phyloP scores from a whole-genome alignment of 2,797 vertebrate genomes.

The Choloepus didactylus region DNA sequence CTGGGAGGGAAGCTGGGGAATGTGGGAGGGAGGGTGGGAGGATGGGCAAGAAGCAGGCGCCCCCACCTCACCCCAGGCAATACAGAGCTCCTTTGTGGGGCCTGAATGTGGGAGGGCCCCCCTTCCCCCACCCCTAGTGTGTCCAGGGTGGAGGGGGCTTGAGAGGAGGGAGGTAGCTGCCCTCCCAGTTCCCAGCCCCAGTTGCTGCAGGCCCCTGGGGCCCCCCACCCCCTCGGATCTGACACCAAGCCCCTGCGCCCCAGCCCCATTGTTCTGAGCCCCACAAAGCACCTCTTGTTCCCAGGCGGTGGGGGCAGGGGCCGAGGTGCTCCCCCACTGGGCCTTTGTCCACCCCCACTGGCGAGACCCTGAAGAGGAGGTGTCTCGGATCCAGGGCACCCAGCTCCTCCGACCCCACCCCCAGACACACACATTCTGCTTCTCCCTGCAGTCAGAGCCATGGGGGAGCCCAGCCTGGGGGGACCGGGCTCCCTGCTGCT shows the following conservation, averaged over 20 bases:
- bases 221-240: slow-evolving; percentile 49
- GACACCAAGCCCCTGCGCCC: slow-evolving; percentile 29
- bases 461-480: background rate
- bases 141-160: slow-evolving; percentile 9
- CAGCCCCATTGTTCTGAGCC: slow-evolving; percentile 67
- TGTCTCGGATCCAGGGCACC: slow-evolving; percentile 21
- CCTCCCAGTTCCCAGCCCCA: slow-evolving; percentile 50
- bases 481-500: background rate
- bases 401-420: background rate
- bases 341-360: slow-evolving; percentile 71
- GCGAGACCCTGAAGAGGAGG: background rate
- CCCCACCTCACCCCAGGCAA: background rate
- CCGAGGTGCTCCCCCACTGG: slow-evolving; percentile 57
- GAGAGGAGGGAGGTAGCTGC: slow-evolving; percentile 6
- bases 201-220: background rate
- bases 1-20: slow-evolving; percentile 51
- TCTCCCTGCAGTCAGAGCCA: background rate
- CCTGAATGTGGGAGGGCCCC: slow-evolving; percentile 16
- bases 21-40: slow-evolving; percentile 9
- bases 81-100: slow-evolving; percentile 77
- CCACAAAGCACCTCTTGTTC: slow-evolving; percentile 81
- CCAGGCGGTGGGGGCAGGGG: background rate
- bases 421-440: background rate
- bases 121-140: background rate
- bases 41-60: background rate